Conservation (phyloP, 2,797 vertebrate species). For the Mus caroli region DNA sequence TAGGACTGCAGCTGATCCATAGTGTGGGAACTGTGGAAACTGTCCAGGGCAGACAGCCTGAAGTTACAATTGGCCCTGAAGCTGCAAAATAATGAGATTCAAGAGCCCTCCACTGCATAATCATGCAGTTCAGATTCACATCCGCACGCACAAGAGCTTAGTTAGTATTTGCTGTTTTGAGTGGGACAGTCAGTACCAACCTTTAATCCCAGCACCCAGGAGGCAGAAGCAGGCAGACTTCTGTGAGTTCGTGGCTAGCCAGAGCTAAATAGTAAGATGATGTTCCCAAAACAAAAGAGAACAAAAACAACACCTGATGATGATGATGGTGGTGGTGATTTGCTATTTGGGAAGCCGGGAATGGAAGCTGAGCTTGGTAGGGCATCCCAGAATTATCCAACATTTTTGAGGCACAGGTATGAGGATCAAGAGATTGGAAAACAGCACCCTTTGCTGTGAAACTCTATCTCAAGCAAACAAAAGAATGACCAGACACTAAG, state of each 20-base stretch:
- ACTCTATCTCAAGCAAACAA: neutral
- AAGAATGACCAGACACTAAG: neutral
- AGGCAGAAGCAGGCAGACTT: neutral
- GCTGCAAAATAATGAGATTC: neutral
- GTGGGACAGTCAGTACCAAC: neutral
- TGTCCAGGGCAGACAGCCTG: neutral
- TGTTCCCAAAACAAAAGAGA: neutral
- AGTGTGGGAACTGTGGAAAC: neutral
- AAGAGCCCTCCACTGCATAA: neutral
- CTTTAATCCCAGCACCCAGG: neutral
- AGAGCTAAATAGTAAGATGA: neutral
- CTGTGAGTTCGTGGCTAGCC: neutral
- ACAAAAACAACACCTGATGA: too few species aligned
- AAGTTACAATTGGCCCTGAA: neutral
- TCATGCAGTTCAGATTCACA: neutral
- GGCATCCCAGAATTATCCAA: neutral
- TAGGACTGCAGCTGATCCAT: neutral
- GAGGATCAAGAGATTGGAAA: neutral
- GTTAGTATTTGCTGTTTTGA: constrained; percentile 19
- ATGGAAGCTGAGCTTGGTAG: neutral
- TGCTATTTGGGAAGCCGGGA: neutral
- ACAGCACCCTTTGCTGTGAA: too few species aligned
- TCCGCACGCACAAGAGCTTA: neutral
- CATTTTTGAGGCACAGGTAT: neutral
- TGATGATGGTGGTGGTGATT: too few species aligned